Base-by-base conservation (phyloP, 2,113 vertebrate genomes). In the Microcebus lehilahytsara region DNA sequence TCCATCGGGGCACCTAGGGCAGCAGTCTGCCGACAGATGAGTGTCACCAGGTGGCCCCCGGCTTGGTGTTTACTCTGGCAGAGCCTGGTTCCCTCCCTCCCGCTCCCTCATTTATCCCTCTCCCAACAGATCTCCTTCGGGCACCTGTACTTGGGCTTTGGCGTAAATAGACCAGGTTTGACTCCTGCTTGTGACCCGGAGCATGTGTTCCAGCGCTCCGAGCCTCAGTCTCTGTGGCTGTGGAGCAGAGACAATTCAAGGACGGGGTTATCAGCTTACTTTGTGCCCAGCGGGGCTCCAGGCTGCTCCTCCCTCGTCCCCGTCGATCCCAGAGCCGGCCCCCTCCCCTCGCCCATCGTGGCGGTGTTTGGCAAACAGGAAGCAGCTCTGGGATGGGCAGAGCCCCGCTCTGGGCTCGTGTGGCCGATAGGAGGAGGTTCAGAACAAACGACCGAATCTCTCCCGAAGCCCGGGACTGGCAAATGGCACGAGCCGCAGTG, bases 301-400 rank as follows among this genome's bases (percentile, higher is more conserved):
- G 2, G 17, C 25, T 69, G 37, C 37, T 3, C 37, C 37, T 40
- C 3, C 37, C 37, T 3, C 37, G 2, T 3, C 2, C 37, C 37
- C 37, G 3, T 40, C 37, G 23, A 72, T 7, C 32, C 60, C 9
- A 0, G 27, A 4, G 23, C 64, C 2, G 4, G 64, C 22, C 51
- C 16, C 22, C 4, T 30, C 42, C 67, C 51, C 17, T 19, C 0
- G 0, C 16, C 79, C 49, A 0, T 49, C 74, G 2, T 16, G 64
- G 32, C 14, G 13, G 17, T 32, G 5, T 49, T 46, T 42, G 37
- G 46, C 12, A 34, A 30, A 75, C 23, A 40, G 66, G 34, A 62
- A 62, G n/a, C 27, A 71, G 40, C 30, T 13, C 19, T 40, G 3
- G 12, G 53, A 17, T 30, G 72, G 66, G 78, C n/a, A 49, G 69